phyloP scores from a whole-genome alignment of 2,113 vertebrate species.

The Polyodon spathula region DNA sequence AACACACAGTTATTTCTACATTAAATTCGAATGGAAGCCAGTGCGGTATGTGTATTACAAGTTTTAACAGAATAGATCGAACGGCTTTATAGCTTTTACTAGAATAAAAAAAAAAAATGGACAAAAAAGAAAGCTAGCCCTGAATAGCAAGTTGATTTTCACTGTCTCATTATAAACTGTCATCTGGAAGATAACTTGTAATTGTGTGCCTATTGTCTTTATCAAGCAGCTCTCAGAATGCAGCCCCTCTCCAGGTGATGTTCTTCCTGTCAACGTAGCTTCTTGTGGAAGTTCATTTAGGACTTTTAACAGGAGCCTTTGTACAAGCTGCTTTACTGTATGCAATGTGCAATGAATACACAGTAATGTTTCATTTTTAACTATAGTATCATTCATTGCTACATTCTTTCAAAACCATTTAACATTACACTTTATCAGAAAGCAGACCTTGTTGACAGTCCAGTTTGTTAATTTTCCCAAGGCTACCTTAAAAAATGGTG shows the following conservation, averaged over 20 bases:
- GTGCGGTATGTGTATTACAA: no score
- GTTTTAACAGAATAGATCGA: no score
- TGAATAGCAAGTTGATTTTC: not conserved
- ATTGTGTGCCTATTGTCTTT: not conserved
- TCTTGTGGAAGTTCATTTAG: not conserved
- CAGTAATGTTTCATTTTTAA: no score
- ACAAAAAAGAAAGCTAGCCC: no score
- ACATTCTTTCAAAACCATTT: no score
- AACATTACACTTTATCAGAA: no score
- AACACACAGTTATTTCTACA: no score
- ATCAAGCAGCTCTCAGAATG: not conserved
- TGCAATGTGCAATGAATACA: not conserved
- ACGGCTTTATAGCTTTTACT: not conserved
- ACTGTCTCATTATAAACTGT: not conserved
- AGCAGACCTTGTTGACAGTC: no score
- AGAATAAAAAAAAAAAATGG: not conserved
- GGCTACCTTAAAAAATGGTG: no score
- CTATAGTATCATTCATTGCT: no score
- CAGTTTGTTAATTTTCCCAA: no score
- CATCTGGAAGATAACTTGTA: not conserved
- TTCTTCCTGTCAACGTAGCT: not conserved
- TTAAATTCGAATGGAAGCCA: no score
- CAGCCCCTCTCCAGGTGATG: not conserved
- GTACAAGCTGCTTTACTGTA: not conserved
- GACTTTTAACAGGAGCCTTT: not conserved